Base-by-base conservation (phyloP, 2,797 vertebrate species). In the Microctenopoma steveboyesi region DNA sequence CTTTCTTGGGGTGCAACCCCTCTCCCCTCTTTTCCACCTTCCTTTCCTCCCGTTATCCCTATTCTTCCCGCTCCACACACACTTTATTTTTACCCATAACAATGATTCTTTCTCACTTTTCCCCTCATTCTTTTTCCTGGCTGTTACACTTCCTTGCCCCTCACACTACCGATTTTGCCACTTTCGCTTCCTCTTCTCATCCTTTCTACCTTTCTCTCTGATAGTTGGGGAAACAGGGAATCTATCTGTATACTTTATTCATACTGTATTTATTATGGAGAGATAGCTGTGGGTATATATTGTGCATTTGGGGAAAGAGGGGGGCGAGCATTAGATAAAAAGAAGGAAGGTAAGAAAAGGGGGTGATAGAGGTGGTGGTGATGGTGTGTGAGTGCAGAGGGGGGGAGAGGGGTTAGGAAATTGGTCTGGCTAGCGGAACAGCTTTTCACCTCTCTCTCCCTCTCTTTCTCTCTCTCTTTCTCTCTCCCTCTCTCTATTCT, bases 391-490 rank as follows among this genome's bases (percentile, higher is more conserved):
- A 86, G 81, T 22, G 71, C 70, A 74, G 64, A 61, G 69, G 56
- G 69, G 65, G 74, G 83, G 81, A 16, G 88, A 93, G 93, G 91
- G 91, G 91, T 84, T 92, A 94, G 95, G 95, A 93, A 94, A 94
- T 94, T 93, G 92, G 91, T 93, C 91, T 93, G 92, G 93, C 93
- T 94, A 93, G 93, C 89, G 93, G 93, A 93, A 94, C 92, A 94
- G 93, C 94, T 94, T 94, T 94, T 94, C 93, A 94, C 93, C 93
- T 88, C 90, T 91, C 87, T 86, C 86, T 82, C 88, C 74, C 76
- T 91, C 91, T 91, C 88, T 91, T 90, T 92, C 89, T 91, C 77
- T 91, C 78, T 86, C 87, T 82, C 81, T 74, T 77, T 87, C 86
- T 84, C 88, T 75, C 89, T 76, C 86, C 79, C 90, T 88, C 88